phyloP scores from a whole-genome alignment of 2,888 invertebrate species.

The Brachynemurus nebulosus region DNA sequence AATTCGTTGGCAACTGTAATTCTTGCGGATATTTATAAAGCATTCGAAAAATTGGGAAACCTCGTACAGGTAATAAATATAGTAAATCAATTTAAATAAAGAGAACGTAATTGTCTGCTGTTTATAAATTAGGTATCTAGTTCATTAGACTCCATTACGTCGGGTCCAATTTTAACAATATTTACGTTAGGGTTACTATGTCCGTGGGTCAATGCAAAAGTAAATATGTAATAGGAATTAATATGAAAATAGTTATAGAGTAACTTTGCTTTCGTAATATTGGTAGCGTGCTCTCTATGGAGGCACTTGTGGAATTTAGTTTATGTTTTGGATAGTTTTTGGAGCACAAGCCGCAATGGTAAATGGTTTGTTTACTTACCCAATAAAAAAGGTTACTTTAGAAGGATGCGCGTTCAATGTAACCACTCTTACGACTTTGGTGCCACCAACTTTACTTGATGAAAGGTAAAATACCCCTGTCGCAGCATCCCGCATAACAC shows the following conservation, averaged over 20 bases:
- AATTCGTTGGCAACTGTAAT: constrained; percentile 65
- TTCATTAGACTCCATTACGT: constrained; percentile 45
- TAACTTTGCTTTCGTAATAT: no score
- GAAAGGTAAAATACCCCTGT: no score
- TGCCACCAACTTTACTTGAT: background rate
- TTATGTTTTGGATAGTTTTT: constrained; percentile 46
- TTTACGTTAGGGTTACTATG: constrained; percentile 53
- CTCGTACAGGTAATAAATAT: constrained; percentile 4
- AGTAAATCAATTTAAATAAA: no score
- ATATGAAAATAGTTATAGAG: background rate
- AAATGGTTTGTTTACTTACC: constrained; percentile 28
- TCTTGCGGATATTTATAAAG: constrained; percentile 54
- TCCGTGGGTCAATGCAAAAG: constrained; percentile 52
- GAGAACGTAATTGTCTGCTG: no score
- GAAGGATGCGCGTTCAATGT: constrained; percentile 13
- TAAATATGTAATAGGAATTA: constrained; percentile 23
- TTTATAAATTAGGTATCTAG: no score
- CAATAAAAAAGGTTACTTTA: constrained; percentile 16
- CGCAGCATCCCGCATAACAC: no score
- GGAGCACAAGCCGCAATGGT: constrained; percentile 49
- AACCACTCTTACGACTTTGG: background rate
- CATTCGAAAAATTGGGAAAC: constrained; percentile 18
- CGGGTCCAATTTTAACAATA: constrained; percentile 54
- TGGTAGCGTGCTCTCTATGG: constrained; percentile 46
- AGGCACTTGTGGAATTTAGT: constrained; percentile 38